These are phyloP conservation scores for Chironex yamaguchii DNA, from an alignment of 30 jellyfish, hydroid and myxozoan species.

Conservation along the genomic window DNA sequence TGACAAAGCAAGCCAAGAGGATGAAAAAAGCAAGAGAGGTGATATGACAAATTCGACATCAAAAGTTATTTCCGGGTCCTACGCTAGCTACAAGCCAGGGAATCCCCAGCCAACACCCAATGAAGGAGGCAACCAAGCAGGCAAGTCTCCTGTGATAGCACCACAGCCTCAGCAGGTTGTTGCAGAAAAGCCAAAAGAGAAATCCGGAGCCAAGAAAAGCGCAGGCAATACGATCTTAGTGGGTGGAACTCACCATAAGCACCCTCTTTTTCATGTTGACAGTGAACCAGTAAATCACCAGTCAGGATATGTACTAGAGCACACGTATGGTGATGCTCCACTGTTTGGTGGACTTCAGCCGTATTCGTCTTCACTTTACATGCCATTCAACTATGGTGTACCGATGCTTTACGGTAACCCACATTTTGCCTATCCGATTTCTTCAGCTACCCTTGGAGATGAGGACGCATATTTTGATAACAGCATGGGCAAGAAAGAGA, in stretches of 20 bases:
- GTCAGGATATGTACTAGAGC: neutral
- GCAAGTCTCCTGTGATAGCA: conserved; percentile 34
- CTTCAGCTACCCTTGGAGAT: neutral
- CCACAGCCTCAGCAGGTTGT: conserved; percentile 60
- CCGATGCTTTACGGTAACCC: neutral
- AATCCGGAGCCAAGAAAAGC: neutral
- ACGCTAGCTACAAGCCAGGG: conserved; percentile 77
- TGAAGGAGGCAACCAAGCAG: neutral
- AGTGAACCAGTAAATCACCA: neutral
- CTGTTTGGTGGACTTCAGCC: neutral
- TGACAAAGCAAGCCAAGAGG: neutral
- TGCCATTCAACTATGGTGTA: neutral
- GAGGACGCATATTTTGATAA: neutral
- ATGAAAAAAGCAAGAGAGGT: neutral
- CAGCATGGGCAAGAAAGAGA: neutral
- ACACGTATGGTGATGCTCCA: neutral
- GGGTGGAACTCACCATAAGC: neutral
- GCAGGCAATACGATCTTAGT: neutral
- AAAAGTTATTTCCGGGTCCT: conserved; percentile 60
- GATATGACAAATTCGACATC: conserved; percentile 70
- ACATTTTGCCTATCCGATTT: neutral
- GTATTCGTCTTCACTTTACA: neutral
- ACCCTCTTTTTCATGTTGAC: neutral
- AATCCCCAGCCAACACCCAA: conserved; percentile 53
- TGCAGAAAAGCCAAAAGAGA: neutral